These are phyloP conservation scores for Eretmocerus hayati DNA, from an alignment of 2,888 invertebrate genomes.

Conservation along the genomic window DNA sequence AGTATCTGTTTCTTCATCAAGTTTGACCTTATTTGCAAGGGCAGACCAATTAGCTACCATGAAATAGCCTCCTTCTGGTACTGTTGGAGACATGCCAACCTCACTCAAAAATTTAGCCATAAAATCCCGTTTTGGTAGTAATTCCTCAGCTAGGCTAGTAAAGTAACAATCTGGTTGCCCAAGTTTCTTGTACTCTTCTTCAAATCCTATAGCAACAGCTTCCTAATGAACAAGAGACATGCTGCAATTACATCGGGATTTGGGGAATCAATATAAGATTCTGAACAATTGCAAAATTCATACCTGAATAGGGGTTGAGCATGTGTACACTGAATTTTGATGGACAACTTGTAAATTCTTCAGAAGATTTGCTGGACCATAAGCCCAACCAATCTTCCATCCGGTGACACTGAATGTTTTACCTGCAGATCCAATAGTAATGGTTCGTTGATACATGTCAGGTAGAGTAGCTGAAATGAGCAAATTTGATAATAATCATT, in stretches of 20 bases:
- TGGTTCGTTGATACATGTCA: slow-evolving; percentile 95
- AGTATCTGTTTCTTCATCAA: slow-evolving; percentile 63
- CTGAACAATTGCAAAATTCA: too few species aligned
- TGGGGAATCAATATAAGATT: too few species aligned
- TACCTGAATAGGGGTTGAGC: slow-evolving; percentile 79
- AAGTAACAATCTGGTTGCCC: slow-evolving; percentile 78
- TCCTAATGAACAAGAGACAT: slow-evolving; percentile 68
- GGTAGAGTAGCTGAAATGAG: slow-evolving; percentile 81
- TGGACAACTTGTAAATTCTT: slow-evolving; percentile 79
- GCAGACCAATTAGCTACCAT: slow-evolving; percentile 89
- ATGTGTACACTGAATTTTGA: slow-evolving; percentile 91
- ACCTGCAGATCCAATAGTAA: slow-evolving; percentile 95
- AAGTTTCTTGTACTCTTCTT: slow-evolving; percentile 67
- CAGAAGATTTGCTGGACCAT: slow-evolving; percentile 78
- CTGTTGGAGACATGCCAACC: slow-evolving; percentile 80
- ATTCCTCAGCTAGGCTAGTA: slow-evolving; percentile 63
- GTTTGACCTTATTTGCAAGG: slow-evolving; percentile 63
- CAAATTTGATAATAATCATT: neutral
- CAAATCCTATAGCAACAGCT: slow-evolving; percentile 85
- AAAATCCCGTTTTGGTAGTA: slow-evolving; percentile 72
- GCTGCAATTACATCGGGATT: too few species aligned
- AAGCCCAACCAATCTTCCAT: slow-evolving; percentile 96
- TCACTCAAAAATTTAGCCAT: slow-evolving; percentile 68
- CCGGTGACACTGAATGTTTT: slow-evolving; percentile 98
- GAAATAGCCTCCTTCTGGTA: slow-evolving; percentile 97